Evolutionary conservation across 1,140 invertebrate genomes (phyloP), one percentile per base, ranked within the genome.

Genomic region (Neelides sp.): DNA sequence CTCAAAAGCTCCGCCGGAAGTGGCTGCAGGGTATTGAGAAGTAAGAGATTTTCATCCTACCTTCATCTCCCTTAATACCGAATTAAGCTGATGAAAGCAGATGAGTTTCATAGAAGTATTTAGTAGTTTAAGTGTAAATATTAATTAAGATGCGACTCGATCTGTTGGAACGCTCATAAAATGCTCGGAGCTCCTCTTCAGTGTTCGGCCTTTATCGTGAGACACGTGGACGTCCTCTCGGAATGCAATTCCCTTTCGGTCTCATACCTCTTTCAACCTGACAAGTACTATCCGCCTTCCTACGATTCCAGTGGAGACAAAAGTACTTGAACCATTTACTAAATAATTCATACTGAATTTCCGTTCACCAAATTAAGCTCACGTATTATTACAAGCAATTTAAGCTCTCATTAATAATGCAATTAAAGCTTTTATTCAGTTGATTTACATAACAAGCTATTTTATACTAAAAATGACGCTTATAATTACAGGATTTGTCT

Each of bases 81-180:
- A 7, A 40, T 10, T 40, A 10, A 13, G 37, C 8, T 12, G 15
- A 12, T 8, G 7, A 40, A 40, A 19, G 12, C 19, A 7, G 12
- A 40, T 40, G 17, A 12, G 12, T 7, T 19, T 40, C 19, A 40
- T 10, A 8, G 7, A 40, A 19, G 12, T 40, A 13, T 40, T 7
- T 7, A 41, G 22, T 48, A 30, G 28, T 40, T 12, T 8, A 40
- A 8, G 37, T 8, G 19, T 40, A 40, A 43, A 12, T 43, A 43
- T 5, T 43, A 43, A 4, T 62, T 47, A 55, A 80, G 80, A 58
- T 78, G 76, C 1, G 75, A 93, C 64, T 93, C 88, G 0, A 72
- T 93, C 44, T 76, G 85, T 0, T 94, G 89, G 89, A 94, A 95
- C 71, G 87, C 88, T 0, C 90, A 95, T 64, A 94, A 94, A 65